Percentiles rank a stretch among this genome's conserved stretches.
Conservation (phyloP, 1,140 invertebrate species). For the Zaprionus vittiger region DNA sequence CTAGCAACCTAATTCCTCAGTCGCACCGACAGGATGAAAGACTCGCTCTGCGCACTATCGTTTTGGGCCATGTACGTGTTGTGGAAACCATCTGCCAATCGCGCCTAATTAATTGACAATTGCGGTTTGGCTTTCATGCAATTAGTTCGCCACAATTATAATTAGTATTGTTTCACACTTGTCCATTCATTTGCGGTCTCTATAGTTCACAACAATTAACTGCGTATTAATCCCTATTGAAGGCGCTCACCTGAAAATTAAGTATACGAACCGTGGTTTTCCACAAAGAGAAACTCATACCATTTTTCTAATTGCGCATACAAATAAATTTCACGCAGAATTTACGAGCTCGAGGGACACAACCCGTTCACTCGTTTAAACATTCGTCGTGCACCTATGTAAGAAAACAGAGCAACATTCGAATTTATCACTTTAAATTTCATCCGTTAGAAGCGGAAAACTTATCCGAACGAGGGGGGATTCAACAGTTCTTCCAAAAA, state of each 20-base stretch:
- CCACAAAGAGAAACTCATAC: conserved; percentile 11
- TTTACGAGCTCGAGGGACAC: conserved; percentile 47
- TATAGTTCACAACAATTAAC: conserved; percentile 45
- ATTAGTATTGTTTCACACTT: conserved; percentile 69
- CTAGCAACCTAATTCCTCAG: conserved; percentile 1
- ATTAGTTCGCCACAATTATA: conserved; percentile 74
- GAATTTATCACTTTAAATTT: conserved; percentile 74
- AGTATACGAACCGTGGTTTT: conserved; percentile 10
- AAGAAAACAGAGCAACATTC: conserved; percentile 45
- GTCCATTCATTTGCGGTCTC: conserved; percentile 45
- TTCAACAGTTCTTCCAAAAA: background rate
- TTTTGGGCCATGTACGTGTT: conserved; percentile 10
- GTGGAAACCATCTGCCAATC: conserved; percentile 32
- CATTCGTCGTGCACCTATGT: conserved; percentile 24
- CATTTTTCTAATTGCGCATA: conserved; percentile 37
- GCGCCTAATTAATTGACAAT: conserved; percentile 73
- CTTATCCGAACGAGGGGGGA: background rate
- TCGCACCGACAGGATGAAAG: background rate
- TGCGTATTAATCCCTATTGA: conserved; percentile 51
- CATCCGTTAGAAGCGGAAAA: conserved; percentile 39
- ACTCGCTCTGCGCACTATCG: background rate
- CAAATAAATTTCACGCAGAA: conserved; percentile 60
- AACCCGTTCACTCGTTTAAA: conserved; percentile 25
- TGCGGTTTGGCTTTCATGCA: conserved; percentile 58
- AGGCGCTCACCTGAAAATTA: background rate